A percentile compares a stretch with the other conserved stretches of the same genome.
These are phyloP conservation scores for Etheostoma perlongum DNA, from an alignment of 2,797 vertebrate genomes.

Conservation along the genomic window DNA sequence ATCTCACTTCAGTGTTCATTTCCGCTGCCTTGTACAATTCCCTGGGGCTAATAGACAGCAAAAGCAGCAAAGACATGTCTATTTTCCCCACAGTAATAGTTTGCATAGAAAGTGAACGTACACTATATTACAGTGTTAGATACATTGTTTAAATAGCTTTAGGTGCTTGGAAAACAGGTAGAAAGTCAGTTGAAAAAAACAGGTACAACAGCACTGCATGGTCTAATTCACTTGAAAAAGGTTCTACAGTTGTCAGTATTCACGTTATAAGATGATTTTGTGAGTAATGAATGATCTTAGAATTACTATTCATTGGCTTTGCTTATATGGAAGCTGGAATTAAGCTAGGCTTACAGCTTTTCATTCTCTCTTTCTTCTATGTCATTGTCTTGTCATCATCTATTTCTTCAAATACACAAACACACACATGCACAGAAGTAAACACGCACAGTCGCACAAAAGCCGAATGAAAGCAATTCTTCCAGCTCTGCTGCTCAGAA, in stretches of 20 bases:
- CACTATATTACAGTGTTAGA: background rate
- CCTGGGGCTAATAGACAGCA: background rate
- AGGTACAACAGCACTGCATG: background rate
- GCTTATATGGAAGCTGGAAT: constrained; percentile 23
- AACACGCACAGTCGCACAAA: constrained; percentile 7
- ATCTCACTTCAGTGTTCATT: constrained; percentile 1
- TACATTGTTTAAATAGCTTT: background rate
- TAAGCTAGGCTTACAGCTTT: constrained; percentile 6
- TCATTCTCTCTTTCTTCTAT: constrained; percentile 20
- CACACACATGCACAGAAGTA: constrained; percentile 6
- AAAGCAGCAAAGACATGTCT: background rate
- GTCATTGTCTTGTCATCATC: constrained; percentile 29
- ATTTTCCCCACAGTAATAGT: background rate
- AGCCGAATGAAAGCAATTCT: constrained; percentile 23
- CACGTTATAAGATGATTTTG: constrained; percentile 12
- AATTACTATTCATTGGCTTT: background rate
- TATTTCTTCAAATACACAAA: constrained; percentile 19
- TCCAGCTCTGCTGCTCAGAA: constrained; percentile 28
- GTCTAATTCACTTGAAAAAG: constrained; percentile 9
- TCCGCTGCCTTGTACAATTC: background rate
- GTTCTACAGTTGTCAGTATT: background rate
- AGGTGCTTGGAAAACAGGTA: background rate
- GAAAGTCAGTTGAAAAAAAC: background rate
- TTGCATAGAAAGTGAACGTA: background rate
- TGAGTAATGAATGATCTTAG: constrained; percentile 9